Evolutionary conservation across 2,888 invertebrate species (phyloP), one percentile per base, ranked within the genome.

Genomic region (Drosophila paramelanica): DNA sequence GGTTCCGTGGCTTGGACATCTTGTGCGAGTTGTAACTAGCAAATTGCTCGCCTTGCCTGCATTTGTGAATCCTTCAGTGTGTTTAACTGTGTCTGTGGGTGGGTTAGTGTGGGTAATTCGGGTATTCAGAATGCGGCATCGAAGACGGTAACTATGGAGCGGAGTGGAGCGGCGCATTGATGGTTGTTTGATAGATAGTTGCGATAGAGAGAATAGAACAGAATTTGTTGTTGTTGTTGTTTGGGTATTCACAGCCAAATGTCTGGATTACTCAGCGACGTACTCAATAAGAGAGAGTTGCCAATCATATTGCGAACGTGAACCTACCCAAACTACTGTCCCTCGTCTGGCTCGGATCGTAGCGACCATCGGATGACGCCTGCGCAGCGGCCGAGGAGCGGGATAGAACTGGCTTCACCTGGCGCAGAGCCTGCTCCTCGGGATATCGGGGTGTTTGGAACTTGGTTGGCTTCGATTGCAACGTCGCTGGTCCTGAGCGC

Each of bases 361-460:
- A 86, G 58, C 91, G 90, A 20, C 85, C 86, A 7, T 90, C 89
- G 53, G 75, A 67, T 31, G 75, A 56, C 0, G 88, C 62, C 46
- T 90, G 89, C 2, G 90, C 84, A 4, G 89, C 82, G 43, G 87
- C 89, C 36, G 82, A 72, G 46, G 85, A 77, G 20, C 91, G 86
- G 3, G 91, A 73, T 45, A 91, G 71, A 11, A 91, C 77, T 0
- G 91, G 91, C 68, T 92, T 91, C 17, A 88, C 90, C 49, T 92
- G 91, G 1, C 91, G 87, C 41, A 92, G 71, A 8, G 91, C 91
- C 72, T 93, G 93, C 75, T 92, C 92, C 72, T 93, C 93, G 52
- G 92, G 92, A 78, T 91, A 92, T 53, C 93, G 92, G 25, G 92
- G 93, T 27, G 91, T 90, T 79, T 92, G 92, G 78, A 92, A 93